Percentiles rank a stretch among this genome's conserved stretches.
These are phyloP conservation scores for Aphrophora alni DNA, from an alignment of 2,888 invertebrate genomes.

Conservation along the genomic window DNA sequence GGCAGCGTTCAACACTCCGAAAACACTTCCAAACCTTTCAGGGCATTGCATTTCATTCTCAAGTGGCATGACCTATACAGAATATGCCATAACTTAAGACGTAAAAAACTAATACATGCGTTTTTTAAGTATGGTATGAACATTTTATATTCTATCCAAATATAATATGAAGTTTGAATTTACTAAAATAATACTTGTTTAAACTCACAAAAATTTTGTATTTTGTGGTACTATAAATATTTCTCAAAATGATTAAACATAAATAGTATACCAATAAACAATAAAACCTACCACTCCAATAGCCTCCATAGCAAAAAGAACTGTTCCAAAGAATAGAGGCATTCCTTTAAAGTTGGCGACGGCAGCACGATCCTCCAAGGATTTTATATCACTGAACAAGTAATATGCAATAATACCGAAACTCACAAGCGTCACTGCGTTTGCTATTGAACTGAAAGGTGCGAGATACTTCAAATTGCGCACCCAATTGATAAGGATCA, in stretches of 20 bases:
- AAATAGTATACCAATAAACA: too few species aligned
- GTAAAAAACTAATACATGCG: too few species aligned
- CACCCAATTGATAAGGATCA: constrained; percentile 82
- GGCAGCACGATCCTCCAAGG: constrained; percentile 66
- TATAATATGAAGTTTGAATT: too few species aligned
- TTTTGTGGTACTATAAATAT: too few species aligned
- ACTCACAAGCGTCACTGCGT: constrained; percentile 80
- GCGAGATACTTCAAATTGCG: constrained; percentile 86
- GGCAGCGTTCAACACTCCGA: constrained; percentile 83
- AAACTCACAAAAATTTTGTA: too few species aligned
- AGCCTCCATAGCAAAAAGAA: constrained; percentile 94
- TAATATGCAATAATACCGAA: constrained; percentile 88
- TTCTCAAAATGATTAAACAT: too few species aligned
- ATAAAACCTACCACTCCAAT: constrained; percentile 84
- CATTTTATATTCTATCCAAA: too few species aligned
- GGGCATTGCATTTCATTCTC: constrained; percentile 95
- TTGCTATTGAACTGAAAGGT: constrained; percentile 89
- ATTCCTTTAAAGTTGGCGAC: constrained; percentile 72
- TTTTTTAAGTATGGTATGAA: too few species aligned
- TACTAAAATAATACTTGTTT: too few species aligned
- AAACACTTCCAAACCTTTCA: constrained; percentile 75
- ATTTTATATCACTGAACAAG: constrained; percentile 74
- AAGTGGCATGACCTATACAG: constrained; percentile 81
- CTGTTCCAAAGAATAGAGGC: constrained; percentile 95
- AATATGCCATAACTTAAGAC: too few species aligned